phyloP scores from a whole-genome alignment of 2,113 vertebrate species.

The Colistium nudipinnis region DNA sequence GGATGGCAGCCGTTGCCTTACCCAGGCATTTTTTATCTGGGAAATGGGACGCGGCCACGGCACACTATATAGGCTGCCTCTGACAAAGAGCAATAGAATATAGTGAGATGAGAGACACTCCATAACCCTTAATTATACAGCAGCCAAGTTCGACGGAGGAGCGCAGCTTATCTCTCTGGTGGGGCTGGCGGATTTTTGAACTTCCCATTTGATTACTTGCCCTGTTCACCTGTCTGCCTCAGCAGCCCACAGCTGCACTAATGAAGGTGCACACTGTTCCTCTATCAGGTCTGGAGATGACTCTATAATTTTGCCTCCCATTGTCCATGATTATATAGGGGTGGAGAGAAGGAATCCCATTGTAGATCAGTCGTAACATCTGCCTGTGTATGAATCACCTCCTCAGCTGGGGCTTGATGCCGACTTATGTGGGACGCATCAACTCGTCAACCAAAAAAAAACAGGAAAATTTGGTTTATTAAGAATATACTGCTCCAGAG shows the following conservation, averaged over 20 bases:
- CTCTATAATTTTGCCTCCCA: slow-evolving; percentile 58
- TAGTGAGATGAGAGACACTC: slow-evolving; percentile 71
- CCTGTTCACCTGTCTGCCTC: slow-evolving; percentile 73
- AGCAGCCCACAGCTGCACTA: slow-evolving; percentile 63
- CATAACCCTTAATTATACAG: slow-evolving; percentile 75
- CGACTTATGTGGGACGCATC: slow-evolving; percentile 51
- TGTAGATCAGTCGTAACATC: slow-evolving; percentile 68
- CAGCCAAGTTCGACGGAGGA: slow-evolving; percentile 61
- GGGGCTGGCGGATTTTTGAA: slow-evolving; percentile 68
- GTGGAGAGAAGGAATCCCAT: slow-evolving; percentile 33
- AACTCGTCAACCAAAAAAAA: slow-evolving; percentile 35
- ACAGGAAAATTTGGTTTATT: slow-evolving; percentile 64
- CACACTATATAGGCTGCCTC: slow-evolving; percentile 62
- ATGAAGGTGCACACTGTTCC: slow-evolving; percentile 65
- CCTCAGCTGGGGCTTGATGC: slow-evolving; percentile 50
- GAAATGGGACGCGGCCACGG: slow-evolving; percentile 68
- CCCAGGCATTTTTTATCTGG: slow-evolving; percentile 65
- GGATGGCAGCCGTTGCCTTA: slow-evolving; percentile 65
- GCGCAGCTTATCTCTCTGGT: slow-evolving; percentile 68
- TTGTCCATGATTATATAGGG: slow-evolving; percentile 44
- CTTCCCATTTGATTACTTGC: slow-evolving; percentile 72
- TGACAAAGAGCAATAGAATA: slow-evolving; percentile 71
- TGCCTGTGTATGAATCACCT: slow-evolving; percentile 54
- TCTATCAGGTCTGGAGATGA: slow-evolving; percentile 45
- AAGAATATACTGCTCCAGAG: slow-evolving; percentile 55